A percentile compares a stretch with the other conserved stretches of the same genome.
Evolutionary conservation across 2,113 vertebrate genomes (phyloP).

Genomic region (Pangasianodon hypophthalmus): DNA sequence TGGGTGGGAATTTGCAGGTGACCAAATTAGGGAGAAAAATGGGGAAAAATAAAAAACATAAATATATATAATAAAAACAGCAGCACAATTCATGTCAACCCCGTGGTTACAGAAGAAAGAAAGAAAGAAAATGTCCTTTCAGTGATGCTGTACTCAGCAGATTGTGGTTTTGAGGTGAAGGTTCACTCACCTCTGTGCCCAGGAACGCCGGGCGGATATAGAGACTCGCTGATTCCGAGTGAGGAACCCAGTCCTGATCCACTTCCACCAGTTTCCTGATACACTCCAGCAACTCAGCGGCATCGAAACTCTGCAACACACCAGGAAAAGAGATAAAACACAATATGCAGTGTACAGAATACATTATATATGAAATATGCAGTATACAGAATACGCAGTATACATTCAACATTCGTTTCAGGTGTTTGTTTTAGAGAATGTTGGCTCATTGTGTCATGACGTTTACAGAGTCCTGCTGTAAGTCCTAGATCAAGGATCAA

Average conservation of each 20-base stretch:
- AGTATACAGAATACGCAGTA: not conserved
- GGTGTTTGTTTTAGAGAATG: not conserved
- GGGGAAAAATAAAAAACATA: too few relatives aligned
- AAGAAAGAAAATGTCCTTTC: not conserved
- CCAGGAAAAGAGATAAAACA: not conserved
- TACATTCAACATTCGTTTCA: not conserved
- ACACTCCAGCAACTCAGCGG: constrained; percentile 83
- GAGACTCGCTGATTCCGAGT: constrained; percentile 77
- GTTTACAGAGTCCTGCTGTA: not conserved
- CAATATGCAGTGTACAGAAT: not conserved
- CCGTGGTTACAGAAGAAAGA: not conserved
- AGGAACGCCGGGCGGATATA: constrained; percentile 88
- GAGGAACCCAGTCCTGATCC: constrained; percentile 87
- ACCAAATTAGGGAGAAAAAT: too few relatives aligned
- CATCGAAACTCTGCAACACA: constrained; percentile 80
- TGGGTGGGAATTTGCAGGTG: too few relatives aligned
- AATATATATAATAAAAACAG: too few relatives aligned
- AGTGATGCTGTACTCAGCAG: too few relatives aligned
- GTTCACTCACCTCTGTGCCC: constrained; percentile 79
- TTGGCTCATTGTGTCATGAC: not conserved
- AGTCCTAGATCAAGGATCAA: not conserved
- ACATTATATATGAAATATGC: not conserved
- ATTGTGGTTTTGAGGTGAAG: too few relatives aligned
- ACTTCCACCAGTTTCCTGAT: constrained; percentile 83
- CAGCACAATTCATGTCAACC: too few relatives aligned